Base-by-base conservation (phyloP, 1,140 invertebrate genomes). In the Drosophila nigrodunni region DNA sequence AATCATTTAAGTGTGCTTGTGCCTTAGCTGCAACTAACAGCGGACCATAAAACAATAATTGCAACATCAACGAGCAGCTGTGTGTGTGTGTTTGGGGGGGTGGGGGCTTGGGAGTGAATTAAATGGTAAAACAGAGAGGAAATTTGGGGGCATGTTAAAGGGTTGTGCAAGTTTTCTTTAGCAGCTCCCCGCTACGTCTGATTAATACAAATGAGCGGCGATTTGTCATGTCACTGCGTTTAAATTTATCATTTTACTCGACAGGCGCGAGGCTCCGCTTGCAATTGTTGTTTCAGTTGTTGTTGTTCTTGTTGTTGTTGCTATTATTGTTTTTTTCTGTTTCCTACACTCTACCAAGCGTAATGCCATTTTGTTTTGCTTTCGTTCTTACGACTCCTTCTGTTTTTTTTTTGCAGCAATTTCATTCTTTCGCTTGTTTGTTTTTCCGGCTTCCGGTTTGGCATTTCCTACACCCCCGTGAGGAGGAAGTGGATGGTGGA, bases 211-310 rank as follows among this genome's bases (percentile, higher is more conserved):
- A 89, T 89, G 85, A 89, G 86, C 80, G 69, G 86, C 85, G 85
- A 89, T 89, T 89, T 89, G 85, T 89, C 85, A 89, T 89, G 85
- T 89, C 85, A 89, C 85, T 89, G 86, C 80, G 86, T 86, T 89
- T 85, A 89, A 90, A 89, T 89, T 89, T 89, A 89, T 89, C 85
- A 89, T 89, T 89, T 81, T 89, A 74, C 71, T 65, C 77, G 85
- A 88, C 85, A 88, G 85, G 64, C 80, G 80, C 70, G 81, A 78
- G 75, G 54, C 66, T 30, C 58, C 30, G 46, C 21, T 69, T 72
- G 71, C 75, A 72, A 82, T 75, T 75, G 78, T 85, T 80, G 67
- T 57, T 70, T 2, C 18, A 21, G 66, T 35, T 61, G 61, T 57
- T 49, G 9, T n/a, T 59, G 11, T 80, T 70, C 21, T 49, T 50